These are phyloP conservation scores for Drosophila mercatorum DNA, from an alignment of 2,888 invertebrate species.

Conservation along the genomic window DNA sequence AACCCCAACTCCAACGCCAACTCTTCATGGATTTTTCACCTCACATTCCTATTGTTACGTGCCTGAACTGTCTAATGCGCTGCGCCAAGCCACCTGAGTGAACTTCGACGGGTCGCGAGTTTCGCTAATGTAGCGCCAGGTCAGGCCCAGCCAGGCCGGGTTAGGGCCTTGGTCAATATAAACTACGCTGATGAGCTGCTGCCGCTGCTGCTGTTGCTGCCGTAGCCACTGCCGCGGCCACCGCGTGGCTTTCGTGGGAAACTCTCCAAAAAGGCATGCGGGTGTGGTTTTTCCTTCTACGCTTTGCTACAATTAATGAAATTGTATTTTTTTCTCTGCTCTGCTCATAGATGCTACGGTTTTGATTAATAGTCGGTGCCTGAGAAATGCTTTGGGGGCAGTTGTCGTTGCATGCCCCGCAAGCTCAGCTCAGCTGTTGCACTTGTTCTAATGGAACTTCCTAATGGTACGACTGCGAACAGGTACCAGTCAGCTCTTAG, in stretches of 20 bases:
- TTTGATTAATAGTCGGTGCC: constrained; percentile 73
- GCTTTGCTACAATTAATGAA: constrained; percentile 79
- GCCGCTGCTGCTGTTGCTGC: constrained; percentile 28
- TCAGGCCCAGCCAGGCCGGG: constrained; percentile 28
- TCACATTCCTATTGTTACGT: constrained; percentile 62
- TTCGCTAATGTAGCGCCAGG: constrained; percentile 67
- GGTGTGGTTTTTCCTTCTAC: constrained; percentile 77
- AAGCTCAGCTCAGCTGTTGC: constrained; percentile 43
- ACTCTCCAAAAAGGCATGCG: constrained; percentile 81
- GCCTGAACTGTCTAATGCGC: constrained; percentile 67
- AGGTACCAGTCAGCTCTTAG: constrained; percentile 27
- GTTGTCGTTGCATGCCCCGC: constrained; percentile 50
- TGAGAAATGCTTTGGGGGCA: constrained; percentile 53
- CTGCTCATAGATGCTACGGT: constrained; percentile 49
- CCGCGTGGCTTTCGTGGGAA: constrained; percentile 75
- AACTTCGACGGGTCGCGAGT: constrained; percentile 31
- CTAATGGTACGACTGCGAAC: constrained; percentile 17
- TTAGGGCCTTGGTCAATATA: constrained; percentile 50
- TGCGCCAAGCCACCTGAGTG: constrained; percentile 41
- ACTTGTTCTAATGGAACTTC: constrained; percentile 69
- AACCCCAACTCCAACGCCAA: not conserved
- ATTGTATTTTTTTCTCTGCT: constrained; percentile 55
- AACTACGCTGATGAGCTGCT: constrained; percentile 37
- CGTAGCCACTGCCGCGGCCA: constrained; percentile 32
- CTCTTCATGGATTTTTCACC: constrained; percentile 60